phyloP scores from a whole-genome alignment of 2,797 vertebrate species.

The Spheniscus humboldti region DNA sequence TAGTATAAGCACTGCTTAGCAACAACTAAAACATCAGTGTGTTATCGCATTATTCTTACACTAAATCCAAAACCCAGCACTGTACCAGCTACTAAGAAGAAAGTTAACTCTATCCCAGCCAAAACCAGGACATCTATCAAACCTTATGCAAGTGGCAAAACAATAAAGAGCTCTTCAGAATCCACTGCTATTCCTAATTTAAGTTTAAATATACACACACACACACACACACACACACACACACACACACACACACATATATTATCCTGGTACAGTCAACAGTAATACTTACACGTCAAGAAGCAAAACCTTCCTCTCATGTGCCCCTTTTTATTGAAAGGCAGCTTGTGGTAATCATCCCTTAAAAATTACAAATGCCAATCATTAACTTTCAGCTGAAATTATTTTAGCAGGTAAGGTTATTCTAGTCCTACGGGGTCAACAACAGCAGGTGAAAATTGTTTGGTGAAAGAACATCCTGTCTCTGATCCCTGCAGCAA shows the following conservation, averaged over 20 bases:
- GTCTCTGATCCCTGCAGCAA: not conserved
- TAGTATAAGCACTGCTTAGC: no score
- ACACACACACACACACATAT: not conserved
- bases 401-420: not conserved
- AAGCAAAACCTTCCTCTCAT: not conserved
- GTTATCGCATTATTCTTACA: no score
- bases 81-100: no score
- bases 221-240: no score
- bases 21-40: no score
- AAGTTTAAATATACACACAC: not conserved
- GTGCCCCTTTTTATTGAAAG: not conserved
- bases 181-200: not conserved
- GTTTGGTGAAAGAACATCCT: not conserved
- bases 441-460: not conserved
- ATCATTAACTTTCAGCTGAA: not conserved
- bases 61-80: no score
- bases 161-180: not conserved
- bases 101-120: no score
- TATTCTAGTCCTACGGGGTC: not conserved
- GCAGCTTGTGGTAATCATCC: not conserved
- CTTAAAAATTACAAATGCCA: not conserved
- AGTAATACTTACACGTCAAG: not conserved
- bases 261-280: not conserved
- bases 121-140: not conserved
- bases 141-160: not conserved